phyloP scores from a whole-genome alignment of 1,140 invertebrate species.

The Cydia pomonella region DNA sequence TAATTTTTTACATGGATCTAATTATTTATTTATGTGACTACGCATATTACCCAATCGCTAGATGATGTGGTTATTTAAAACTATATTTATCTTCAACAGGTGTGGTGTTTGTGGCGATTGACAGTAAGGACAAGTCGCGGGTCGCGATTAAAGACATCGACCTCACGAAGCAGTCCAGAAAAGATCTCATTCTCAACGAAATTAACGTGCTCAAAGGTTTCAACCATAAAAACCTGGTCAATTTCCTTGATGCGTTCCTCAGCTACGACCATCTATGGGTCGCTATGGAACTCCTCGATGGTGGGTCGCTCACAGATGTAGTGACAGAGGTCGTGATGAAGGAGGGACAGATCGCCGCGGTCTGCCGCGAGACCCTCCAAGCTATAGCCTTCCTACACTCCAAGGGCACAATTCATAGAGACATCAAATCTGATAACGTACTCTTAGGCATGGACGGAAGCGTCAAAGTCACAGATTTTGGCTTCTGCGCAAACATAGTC shows the following conservation, averaged over 20 bases:
- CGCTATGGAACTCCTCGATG: conserved; percentile 97
- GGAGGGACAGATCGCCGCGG: conserved; percentile 97
- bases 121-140: conserved; percentile 87
- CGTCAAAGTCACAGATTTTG: conserved; percentile 99
- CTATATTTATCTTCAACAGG: conserved; percentile 79
- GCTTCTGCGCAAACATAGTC: conserved; percentile 95
- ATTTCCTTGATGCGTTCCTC: conserved; percentile 96
- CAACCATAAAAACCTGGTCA: conserved; percentile 97
- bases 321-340: conserved; percentile 99
- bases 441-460: conserved; percentile 97
- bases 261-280: conserved; percentile 96
- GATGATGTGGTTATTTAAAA: conserved; percentile 11
- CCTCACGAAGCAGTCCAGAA: conserved; percentile 94
- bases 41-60: too few relatives aligned
- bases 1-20: too few relatives aligned
- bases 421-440: conserved; percentile 98
- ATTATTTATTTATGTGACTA: too few relatives aligned
- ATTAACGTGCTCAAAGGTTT: conserved; percentile 96
- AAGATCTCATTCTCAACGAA: conserved; percentile 97
- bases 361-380: conserved; percentile 95
- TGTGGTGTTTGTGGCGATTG: conserved; percentile 94
- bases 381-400: conserved; percentile 96
- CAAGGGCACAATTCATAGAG: conserved; percentile 94
- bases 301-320: conserved; percentile 97
- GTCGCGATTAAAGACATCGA: conserved; percentile 99